Percentiles rank a stretch among this genome's conserved stretches.
Evolutionary conservation across 2,888 invertebrate species (phyloP).

Genomic region (Netelia virgata): DNA sequence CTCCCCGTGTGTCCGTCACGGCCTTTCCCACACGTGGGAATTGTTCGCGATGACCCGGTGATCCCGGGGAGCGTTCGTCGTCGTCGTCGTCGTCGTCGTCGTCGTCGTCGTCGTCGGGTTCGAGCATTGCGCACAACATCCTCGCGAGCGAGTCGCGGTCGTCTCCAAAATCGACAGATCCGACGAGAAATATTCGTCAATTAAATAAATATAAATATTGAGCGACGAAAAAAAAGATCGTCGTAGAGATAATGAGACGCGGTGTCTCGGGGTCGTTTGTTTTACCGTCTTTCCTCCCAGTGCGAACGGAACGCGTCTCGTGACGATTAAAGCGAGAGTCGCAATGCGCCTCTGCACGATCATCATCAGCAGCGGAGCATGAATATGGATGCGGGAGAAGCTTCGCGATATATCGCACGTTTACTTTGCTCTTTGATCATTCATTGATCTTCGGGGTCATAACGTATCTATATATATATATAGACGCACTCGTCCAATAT

Average conservation of each 20-base stretch:
- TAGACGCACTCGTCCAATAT: background rate
- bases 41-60: constrained; percentile 83
- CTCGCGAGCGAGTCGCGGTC: constrained; percentile 69
- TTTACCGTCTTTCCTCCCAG: constrained; percentile 18
- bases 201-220: too few species aligned
- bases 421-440: constrained; percentile 75
- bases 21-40: constrained; percentile 83
- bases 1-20: constrained; percentile 68
- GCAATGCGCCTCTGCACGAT: constrained; percentile 31
- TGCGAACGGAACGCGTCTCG: background rate
- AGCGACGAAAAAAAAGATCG: background rate
- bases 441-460: constrained; percentile 83
- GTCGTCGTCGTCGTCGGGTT: too few species aligned
- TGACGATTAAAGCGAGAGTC: background rate
- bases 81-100: constrained; percentile 75
- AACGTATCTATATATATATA: constrained; percentile 37
- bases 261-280: background rate
- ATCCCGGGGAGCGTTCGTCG: constrained; percentile 79
- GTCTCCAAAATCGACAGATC: constrained; percentile 78
- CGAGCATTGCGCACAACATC: constrained; percentile 76
- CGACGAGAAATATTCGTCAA: background rate
- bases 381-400: constrained; percentile 68
- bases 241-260: constrained; percentile 2
- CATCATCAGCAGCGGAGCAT: constrained; percentile 51
- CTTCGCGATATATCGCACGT: constrained; percentile 52